Conservation (phyloP, 2,113 vertebrate species). For the Meles meles region DNA sequence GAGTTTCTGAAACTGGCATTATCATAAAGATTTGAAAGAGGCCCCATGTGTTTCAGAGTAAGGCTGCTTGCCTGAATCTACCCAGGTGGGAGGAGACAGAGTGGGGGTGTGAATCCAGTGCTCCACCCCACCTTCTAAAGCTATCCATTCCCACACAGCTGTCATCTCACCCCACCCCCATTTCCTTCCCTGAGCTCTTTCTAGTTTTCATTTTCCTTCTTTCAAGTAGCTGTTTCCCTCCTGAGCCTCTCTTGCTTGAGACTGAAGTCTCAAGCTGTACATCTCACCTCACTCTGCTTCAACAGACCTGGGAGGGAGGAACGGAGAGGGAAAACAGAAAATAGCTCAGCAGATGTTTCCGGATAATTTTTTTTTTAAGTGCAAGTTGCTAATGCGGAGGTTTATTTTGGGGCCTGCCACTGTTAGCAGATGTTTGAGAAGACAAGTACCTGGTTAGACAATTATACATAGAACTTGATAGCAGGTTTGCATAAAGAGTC, state of each 20-base stretch:
- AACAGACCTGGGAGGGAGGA: conserved; percentile 62
- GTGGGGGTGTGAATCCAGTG: not conserved
- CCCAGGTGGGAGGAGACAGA: not conserved
- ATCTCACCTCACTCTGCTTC: conserved; percentile 73
- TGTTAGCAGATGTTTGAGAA: conserved; percentile 79
- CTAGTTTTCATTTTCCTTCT: not conserved
- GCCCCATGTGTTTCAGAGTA: not conserved
- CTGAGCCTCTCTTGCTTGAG: conserved; percentile 63
- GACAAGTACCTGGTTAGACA: conserved; percentile 75
- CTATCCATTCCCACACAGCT: not conserved
- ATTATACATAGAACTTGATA: conserved; percentile 73
- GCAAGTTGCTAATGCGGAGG: conserved; percentile 73
- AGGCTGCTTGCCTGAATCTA: not conserved
- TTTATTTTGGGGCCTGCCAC: conserved; percentile 77
- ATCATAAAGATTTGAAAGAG: not conserved
- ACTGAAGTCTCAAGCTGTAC: conserved; percentile 69
- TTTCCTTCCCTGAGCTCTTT: not conserved
- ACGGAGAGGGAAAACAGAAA: conserved; percentile 69
- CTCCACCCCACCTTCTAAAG: rapidly evolving
- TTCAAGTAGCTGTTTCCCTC: conserved; percentile 61
- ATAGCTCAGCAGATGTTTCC: conserved; percentile 83
- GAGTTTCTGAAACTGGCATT: not conserved
- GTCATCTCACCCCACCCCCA: not conserved
- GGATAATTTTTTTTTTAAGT: conserved; percentile 63
- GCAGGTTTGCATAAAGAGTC: conserved; percentile 52